phyloP scores from a whole-genome alignment of 1,140 invertebrate species.

The Thalassaphorura encarpata region DNA sequence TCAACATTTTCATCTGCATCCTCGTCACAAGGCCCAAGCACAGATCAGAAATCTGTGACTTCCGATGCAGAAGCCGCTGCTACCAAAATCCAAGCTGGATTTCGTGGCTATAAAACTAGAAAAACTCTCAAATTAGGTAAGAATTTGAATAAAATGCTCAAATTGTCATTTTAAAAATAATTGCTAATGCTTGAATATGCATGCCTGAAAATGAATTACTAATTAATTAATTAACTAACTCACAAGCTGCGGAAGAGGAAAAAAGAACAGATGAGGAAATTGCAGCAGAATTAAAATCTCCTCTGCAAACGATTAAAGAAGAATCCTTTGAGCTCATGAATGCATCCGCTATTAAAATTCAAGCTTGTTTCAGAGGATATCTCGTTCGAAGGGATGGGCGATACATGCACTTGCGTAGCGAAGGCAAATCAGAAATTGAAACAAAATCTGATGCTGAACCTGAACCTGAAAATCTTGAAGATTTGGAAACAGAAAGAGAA shows the following conservation, averaged over 20 bases:
- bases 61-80: slow-evolving; percentile 51
- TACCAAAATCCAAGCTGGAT: slow-evolving; percentile 62
- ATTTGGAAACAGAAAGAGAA: background rate
- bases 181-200: background rate
- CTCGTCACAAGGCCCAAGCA: too few species aligned
- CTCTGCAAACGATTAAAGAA: background rate
- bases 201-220: background rate
- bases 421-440: too few species aligned
- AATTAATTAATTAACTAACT: background rate
- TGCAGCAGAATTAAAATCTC: background rate
- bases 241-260: background rate
- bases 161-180: background rate
- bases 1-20: too few species aligned
- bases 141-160: background rate
- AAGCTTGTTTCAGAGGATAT: slow-evolving; percentile 58
- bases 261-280: slow-evolving; percentile 1
- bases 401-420: too few species aligned
- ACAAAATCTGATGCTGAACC: background rate
- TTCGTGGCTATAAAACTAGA: slow-evolving; percentile 56
- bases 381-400: slow-evolving; percentile 54
- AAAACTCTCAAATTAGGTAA: slow-evolving; percentile 43
- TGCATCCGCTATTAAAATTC: slow-evolving; percentile 59
- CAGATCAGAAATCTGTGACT: too few species aligned
- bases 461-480: background rate
- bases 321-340: slow-evolving; percentile 41